Evolutionary conservation across 2,797 vertebrate species (phyloP).

Genomic region (Microcaecilia unicolor): DNA sequence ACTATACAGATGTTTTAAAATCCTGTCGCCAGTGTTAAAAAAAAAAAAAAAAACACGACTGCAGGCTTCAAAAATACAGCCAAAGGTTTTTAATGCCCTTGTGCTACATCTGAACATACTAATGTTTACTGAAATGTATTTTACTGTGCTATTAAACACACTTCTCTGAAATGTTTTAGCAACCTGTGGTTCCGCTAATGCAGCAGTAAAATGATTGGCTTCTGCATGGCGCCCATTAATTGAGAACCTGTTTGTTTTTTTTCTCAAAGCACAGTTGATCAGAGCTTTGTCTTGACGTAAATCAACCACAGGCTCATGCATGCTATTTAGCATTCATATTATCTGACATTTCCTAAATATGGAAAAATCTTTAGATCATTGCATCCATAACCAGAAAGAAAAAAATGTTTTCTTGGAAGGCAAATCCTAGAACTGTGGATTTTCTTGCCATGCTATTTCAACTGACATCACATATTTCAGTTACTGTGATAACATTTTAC

Average conservation of each 20-base stretch:
- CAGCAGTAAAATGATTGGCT: not conserved
- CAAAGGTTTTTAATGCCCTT: not conserved
- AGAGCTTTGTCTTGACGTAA: constrained; percentile 15
- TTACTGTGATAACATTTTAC: too few species aligned
- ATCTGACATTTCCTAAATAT: constrained; percentile 13
- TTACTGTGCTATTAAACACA: not conserved
- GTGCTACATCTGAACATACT: not conserved
- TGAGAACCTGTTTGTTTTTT: constrained; percentile 3
- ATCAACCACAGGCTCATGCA: not conserved
- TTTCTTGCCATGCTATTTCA: too few species aligned
- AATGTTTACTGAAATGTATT: not conserved
- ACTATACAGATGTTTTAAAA: too few species aligned
- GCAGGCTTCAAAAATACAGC: too few species aligned
- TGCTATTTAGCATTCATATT: constrained; percentile 1
- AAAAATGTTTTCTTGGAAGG: constrained; percentile 5
- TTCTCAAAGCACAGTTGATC: constrained; percentile 10
- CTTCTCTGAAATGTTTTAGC: constrained; percentile 8
- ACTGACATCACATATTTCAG: too few species aligned
- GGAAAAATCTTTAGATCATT: constrained; percentile 2
- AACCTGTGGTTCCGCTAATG: constrained; percentile 1
- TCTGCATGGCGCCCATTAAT: not conserved
- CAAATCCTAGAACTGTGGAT: constrained; percentile 1
- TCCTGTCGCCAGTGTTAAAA: too few species aligned
- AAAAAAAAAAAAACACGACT: too few species aligned
- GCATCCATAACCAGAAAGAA: constrained; percentile 8